Evolutionary conservation across 2,797 vertebrate species (phyloP), one percentile per base, ranked within the genome.

Genomic region (Triplophysa bombifrons): DNA sequence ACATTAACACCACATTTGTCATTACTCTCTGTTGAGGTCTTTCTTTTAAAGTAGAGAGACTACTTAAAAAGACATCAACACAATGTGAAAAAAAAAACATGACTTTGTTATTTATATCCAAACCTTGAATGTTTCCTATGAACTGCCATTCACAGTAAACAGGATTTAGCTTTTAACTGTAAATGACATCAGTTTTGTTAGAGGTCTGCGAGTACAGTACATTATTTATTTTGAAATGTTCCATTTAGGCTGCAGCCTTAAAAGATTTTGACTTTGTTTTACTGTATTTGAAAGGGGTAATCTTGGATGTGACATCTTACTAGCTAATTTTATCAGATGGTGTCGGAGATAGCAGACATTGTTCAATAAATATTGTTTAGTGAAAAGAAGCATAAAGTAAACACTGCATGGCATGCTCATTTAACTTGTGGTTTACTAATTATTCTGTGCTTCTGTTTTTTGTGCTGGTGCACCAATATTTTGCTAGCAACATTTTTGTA

Each of bases 241-340:
- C 14, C 50, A 14, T 74, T 82, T 44, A 41, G 27, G 38, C 16
- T 16, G 34, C 22, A 48, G 75, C 76, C 78, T 76, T 22, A 67
- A 9, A 63, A 72, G 44, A 44, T 19, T 69, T 76, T 2, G 3
- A 27, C 20, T 41, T 64, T 53, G 16, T 30, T 17, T 53, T 53
- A 34, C 25, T 34, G 34, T 34, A 69, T 83, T 58, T 50, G 65
- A 25, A 46, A 60, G 65, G 56, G 25, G 34, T 80, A 30, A 63
- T 46, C 27, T 75, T 63, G 69, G 16, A 34, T 19, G 34, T 8
- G 38, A 30, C 30, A 30, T 30, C 3, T 30, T 30, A 4, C 3
- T 30, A 3, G 30, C 30, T 30, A 30, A 38, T 38, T 38, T 38
- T 7, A 8, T 8, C 38, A 38, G 38, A 38, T 46, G 44, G 7